phyloP scores from a whole-genome alignment of 2,797 vertebrate genomes.

The Danio tinwini region DNA sequence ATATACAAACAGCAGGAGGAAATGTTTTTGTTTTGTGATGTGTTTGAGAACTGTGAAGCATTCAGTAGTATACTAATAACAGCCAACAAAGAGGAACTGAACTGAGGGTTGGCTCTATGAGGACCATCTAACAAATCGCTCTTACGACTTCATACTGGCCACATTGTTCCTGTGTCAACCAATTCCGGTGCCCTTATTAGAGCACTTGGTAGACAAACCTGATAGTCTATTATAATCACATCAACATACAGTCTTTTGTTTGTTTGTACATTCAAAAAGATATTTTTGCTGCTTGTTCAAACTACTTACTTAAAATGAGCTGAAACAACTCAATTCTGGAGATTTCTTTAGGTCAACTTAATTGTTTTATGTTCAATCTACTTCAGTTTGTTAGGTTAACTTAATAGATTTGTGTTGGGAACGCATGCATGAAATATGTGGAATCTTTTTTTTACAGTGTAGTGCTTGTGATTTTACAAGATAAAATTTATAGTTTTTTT shows the following conservation, averaged over 20 bases:
- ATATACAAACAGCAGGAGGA: constrained; percentile 38
- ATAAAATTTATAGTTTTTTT: no score
- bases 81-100: constrained; percentile 40
- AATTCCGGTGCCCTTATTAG: constrained; percentile 22
- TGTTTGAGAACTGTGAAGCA: constrained; percentile 22
- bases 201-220: background rate
- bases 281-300: no score
- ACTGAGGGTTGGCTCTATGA: constrained; percentile 13
- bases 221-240: background rate
- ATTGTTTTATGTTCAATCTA: no score
- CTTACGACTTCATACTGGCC: constrained; percentile 31
- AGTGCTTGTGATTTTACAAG: no score
- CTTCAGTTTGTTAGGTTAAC: no score
- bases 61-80: constrained; percentile 32
- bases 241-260: background rate
- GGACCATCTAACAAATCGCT: constrained; percentile 36
- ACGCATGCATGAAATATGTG: no score
- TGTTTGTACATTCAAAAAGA: no score
- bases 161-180: constrained; percentile 34
- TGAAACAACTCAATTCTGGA: no score
- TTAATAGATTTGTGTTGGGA: no score
- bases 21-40: constrained; percentile 42
- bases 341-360: no score
- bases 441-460: no score
- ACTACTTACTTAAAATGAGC: no score